A percentile compares a stretch with the other conserved stretches of the same genome.
phyloP scores from a whole-genome alignment of 2,888 invertebrate species.

The Quadroppia sp. region DNA sequence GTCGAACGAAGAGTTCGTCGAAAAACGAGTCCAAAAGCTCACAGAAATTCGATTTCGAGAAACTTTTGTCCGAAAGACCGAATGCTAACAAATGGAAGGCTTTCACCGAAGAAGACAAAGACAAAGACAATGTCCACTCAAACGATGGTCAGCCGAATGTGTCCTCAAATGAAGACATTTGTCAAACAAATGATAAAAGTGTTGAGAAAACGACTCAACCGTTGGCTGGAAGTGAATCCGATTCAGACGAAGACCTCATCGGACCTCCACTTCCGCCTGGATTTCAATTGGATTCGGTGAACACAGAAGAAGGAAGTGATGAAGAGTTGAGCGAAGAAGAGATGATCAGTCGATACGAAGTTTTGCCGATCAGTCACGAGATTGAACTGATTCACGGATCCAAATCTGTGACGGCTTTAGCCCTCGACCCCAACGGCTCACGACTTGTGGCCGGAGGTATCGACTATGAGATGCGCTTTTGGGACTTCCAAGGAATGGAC shows the following conservation, averaged over 20 bases:
- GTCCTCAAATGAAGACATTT: neutral
- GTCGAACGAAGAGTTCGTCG: conserved; percentile 32
- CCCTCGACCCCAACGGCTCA: conserved; percentile 90
- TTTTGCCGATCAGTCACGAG: conserved; percentile 57
- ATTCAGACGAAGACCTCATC: conserved; percentile 57
- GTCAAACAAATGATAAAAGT: conserved; percentile 50
- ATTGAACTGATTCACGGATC: conserved; percentile 81
- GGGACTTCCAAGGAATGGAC: conserved; percentile 99
- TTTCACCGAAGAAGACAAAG: neutral
- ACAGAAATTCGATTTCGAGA: conserved; percentile 36
- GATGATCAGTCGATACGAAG: conserved; percentile 38
- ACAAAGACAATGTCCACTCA: neutral
- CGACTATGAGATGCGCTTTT: conserved; percentile 93
- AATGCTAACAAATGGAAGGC: conserved; percentile 8
- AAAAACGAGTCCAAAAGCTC: conserved; percentile 36
- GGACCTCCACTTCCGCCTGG: conserved; percentile 61
- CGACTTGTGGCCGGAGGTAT: conserved; percentile 83
- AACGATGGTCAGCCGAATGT: neutral
- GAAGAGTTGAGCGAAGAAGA: conserved; percentile 50
- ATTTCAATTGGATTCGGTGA: conserved; percentile 46
- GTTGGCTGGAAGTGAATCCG: conserved; percentile 2
- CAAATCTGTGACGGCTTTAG: conserved; percentile 77
- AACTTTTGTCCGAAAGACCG: conserved; percentile 28
- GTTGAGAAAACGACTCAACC: conserved; percentile 43
- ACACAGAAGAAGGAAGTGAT: conserved; percentile 49